Conservation (phyloP, 2,888 invertebrate species). For the Chrysodeixis includens region DNA sequence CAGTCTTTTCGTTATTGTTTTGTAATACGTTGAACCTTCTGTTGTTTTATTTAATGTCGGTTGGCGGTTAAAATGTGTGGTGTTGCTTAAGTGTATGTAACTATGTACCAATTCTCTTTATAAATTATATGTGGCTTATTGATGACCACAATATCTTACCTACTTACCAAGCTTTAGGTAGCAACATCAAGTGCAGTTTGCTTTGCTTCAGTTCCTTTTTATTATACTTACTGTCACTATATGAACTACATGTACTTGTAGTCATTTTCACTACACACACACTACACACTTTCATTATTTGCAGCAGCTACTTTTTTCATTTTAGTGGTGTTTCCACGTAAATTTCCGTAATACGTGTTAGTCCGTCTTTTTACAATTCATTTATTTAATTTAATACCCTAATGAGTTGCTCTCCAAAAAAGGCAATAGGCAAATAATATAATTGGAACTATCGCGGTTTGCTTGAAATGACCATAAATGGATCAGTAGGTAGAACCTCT, state of each 20-base stretch:
- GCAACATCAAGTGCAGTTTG: background rate
- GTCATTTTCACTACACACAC: too few relatives aligned
- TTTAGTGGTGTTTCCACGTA: too few relatives aligned
- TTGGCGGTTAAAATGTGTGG: conserved; percentile 38
- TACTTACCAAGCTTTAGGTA: background rate
- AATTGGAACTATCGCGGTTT: conserved; percentile 16
- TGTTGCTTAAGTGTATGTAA: conserved; percentile 43
- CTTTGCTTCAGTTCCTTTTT: background rate
- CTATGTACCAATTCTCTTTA: conserved; percentile 18
- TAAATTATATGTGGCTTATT: conserved; percentile 14
- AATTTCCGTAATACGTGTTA: background rate
- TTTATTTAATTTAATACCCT: background rate
- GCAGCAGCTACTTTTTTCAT: too few relatives aligned
- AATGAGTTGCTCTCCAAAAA: conserved; percentile 19
- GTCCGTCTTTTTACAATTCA: background rate
- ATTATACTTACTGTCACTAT: background rate
- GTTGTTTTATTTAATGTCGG: conserved; percentile 9
- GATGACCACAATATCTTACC: background rate
- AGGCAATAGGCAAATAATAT: conserved; percentile 10
- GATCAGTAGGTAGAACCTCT: background rate
- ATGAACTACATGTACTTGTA: too few relatives aligned
- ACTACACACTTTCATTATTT: too few relatives aligned
- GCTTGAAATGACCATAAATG: background rate
- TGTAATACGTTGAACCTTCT: conserved; percentile 16
- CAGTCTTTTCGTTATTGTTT: background rate